These are phyloP conservation scores for Drosophila nr. perissopoda DNA, from an alignment of 2,888 invertebrate species.

Conservation along the genomic window DNA sequence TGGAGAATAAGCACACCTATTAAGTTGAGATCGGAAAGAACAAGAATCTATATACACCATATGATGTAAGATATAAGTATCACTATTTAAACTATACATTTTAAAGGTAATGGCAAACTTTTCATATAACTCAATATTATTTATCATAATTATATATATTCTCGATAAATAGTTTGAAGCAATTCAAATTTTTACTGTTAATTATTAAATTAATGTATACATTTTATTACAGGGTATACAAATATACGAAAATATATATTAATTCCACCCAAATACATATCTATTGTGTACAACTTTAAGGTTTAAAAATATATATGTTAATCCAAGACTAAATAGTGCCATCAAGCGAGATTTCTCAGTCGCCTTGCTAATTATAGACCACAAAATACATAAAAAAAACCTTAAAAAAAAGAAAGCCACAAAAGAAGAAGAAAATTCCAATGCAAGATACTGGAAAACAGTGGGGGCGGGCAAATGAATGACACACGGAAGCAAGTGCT, in stretches of 20 bases:
- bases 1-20: no score
- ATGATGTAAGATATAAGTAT: no score
- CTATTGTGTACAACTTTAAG: no score
- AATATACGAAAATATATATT: no score
- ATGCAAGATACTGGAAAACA: slow-evolving; percentile 17
- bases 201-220: background rate
- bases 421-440: slow-evolving; percentile 27
- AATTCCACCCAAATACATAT: no score
- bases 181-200: background rate
- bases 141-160: no score
- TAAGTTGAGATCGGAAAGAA: no score
- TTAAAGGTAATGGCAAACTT: no score
- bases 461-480: slow-evolving; percentile 29
- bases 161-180: no score
- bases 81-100: no score
- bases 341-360: background rate
- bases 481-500: slow-evolving; percentile 51
- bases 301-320: background rate
- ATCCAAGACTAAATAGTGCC: background rate
- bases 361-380: slow-evolving; percentile 2
- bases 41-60: background rate
- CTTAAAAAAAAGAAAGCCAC: slow-evolving; percentile 25
- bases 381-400: background rate
- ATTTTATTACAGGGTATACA: no score
- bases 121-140: no score